Base-by-base conservation (phyloP, 1,140 invertebrate genomes). In the Rhynchophorus ferrugineus region DNA sequence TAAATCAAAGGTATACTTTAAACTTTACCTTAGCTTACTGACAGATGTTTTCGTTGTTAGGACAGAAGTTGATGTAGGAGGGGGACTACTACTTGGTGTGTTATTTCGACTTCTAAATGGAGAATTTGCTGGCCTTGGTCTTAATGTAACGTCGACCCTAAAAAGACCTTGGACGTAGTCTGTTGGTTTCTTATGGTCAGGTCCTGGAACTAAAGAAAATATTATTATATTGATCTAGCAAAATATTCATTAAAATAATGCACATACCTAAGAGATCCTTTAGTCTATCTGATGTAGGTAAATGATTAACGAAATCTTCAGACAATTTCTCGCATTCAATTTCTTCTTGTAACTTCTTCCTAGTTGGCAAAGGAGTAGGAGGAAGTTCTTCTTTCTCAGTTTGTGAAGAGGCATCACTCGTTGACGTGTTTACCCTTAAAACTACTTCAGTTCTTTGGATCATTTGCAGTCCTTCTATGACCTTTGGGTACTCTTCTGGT, bases 151-250 rank as follows among this genome's bases (percentile, higher is more conserved):
- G 62, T 85, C 79, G 38, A 84, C 73, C 67, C 81, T 79, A 68
- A 90, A 89, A 39, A 91, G 67, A 48, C 85, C 86, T 64, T 79
- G 79, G 61, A 91, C 84, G 68, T 88, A 90, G 65, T 89, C 83
- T 49, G 83, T 81, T 19, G 83, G 77, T 59, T 82, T 85, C 71
- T 87, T 88, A 59, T 81, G 77, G 57, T 83, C 80, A 38, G 80
- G 79, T 65, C 77, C 76, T 70, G 82, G 80, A 72, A 82, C 81
- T 81, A 66, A 55, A 73, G 70, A 48, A 34, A 8, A 14, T 24
- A 13, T n/a, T n/a, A 13, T 24, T 17, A 3, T n/a, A 13, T 38
- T 5, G 16, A 38, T 38, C 5, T n/a, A n/a, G n/a, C n/a, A n/a
- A n/a, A n/a, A n/a, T n/a, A n/a, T n/a, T n/a, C n/a, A n/a, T n/a